Conservation (phyloP, 2,888 invertebrate species). For the Pterobdella sp. region DNA sequence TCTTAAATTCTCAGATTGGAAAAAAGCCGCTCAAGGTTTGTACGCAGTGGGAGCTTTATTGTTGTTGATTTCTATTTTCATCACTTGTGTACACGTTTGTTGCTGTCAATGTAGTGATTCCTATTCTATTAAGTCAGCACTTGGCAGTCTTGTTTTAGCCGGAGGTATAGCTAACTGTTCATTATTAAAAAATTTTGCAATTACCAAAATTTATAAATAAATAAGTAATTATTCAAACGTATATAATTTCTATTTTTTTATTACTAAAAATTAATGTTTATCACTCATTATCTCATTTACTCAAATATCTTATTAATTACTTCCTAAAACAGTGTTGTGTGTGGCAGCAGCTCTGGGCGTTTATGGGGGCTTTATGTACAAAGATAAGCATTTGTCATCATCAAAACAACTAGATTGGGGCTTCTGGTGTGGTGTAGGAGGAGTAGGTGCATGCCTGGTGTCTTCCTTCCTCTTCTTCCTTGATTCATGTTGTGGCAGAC, state of each 20-base stretch:
- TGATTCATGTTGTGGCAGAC: conserved; percentile 24
- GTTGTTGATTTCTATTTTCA: conserved; percentile 21
- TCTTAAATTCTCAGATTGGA: conserved; percentile 22
- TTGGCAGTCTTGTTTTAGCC: conserved; percentile 30
- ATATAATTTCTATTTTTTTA: too few relatives aligned
- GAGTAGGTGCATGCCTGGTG: conserved; percentile 22
- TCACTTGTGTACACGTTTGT: conserved; percentile 27
- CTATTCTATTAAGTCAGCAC: conserved; percentile 27
- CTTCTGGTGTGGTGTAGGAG: conserved; percentile 28
- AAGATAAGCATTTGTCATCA: background rate
- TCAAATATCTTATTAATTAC: too few relatives aligned
- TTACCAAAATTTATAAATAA: too few relatives aligned
- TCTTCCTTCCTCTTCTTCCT: conserved; percentile 29
- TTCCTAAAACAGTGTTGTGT: conserved; percentile 25
- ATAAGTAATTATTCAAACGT: too few relatives aligned
- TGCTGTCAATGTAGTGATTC: conserved; percentile 31
- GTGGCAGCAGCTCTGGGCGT: conserved; percentile 22
- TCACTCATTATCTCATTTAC: too few relatives aligned
- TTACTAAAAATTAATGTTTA: too few relatives aligned
- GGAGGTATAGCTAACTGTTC: conserved; percentile 12
- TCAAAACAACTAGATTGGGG: conserved; percentile 28
- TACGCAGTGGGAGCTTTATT: conserved; percentile 27
- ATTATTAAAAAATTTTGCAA: background rate
- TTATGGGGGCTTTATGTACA: conserved; percentile 16
- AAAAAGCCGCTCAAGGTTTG: conserved; percentile 32